Conservation (phyloP, 2,797 vertebrate species). For the Muscicapa striata region DNA sequence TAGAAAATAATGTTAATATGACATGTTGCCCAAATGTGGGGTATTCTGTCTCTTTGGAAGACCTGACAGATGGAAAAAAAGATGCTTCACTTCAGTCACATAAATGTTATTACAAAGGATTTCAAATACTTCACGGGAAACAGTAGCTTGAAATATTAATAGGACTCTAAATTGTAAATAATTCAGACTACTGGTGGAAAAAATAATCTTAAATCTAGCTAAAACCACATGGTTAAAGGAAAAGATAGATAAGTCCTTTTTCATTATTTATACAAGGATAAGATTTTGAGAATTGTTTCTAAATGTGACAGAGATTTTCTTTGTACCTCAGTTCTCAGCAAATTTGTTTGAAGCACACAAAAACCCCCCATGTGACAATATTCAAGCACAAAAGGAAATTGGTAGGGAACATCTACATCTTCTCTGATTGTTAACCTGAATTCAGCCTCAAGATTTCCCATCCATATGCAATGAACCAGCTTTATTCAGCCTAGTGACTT, state of each 20-base stretch:
- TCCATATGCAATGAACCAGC: not conserved
- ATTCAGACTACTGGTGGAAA: not conserved
- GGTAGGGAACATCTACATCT: not conserved
- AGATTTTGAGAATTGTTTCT: not conserved
- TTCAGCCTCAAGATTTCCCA: not conserved
- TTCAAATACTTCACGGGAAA: not conserved
- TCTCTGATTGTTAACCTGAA: not conserved
- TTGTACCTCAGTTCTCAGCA: not conserved
- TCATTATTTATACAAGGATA: not conserved
- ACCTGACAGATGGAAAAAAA: conserved; percentile 22
- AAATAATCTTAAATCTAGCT: not conserved
- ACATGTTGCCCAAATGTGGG: not conserved
- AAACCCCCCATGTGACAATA: not conserved
- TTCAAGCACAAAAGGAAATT: not conserved
- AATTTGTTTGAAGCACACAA: not conserved
- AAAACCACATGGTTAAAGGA: not conserved
- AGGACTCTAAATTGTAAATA: not conserved
- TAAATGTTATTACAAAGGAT: not conserved
- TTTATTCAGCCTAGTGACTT: not conserved
- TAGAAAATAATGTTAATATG: not conserved
- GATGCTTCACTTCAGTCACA: not conserved
- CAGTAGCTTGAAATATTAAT: not conserved
- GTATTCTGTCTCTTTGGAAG: not conserved
- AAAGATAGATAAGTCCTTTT: not conserved
- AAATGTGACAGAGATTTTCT: not conserved